Conservation (phyloP, 2,888 invertebrate genomes). For the Neoascia interrupta region DNA sequence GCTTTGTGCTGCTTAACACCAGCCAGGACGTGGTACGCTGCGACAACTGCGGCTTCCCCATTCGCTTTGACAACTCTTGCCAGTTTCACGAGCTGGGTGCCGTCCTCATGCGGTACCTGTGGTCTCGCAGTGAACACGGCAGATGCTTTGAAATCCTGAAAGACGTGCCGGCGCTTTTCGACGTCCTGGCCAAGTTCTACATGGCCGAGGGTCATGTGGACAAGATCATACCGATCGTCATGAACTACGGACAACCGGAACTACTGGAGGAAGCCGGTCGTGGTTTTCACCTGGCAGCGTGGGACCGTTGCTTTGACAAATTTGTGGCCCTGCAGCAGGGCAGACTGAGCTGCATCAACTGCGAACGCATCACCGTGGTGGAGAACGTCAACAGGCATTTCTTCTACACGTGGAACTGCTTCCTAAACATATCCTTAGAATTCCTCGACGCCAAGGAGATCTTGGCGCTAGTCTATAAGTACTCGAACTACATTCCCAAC, state of each 20-base stretch:
- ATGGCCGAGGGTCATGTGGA: slow-evolving; percentile 77
- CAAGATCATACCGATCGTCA: slow-evolving; percentile 77
- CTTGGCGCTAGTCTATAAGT: slow-evolving; percentile 77
- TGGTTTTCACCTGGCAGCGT: slow-evolving; percentile 73
- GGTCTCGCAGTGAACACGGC: slow-evolving; percentile 79
- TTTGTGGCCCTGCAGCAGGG: slow-evolving; percentile 78
- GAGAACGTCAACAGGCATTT: slow-evolving; percentile 77
- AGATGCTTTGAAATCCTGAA: slow-evolving; percentile 78
- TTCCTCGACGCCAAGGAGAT: slow-evolving; percentile 76
- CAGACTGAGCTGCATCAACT: slow-evolving; percentile 77
- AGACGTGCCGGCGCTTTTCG: slow-evolving; percentile 77
- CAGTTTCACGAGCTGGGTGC: slow-evolving; percentile 77
- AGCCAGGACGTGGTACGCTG: slow-evolving; percentile 75
- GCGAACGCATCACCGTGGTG: slow-evolving; percentile 75
- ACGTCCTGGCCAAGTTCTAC: slow-evolving; percentile 78
- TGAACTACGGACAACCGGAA: slow-evolving; percentile 77
- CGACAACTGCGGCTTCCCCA: slow-evolving; percentile 77
- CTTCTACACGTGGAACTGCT: slow-evolving; percentile 79
- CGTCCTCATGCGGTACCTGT: slow-evolving; percentile 77
- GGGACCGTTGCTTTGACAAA: slow-evolving; percentile 78
- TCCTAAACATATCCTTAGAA: slow-evolving; percentile 77
- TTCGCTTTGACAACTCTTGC: slow-evolving; percentile 77
- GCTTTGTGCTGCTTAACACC: slow-evolving; percentile 76
- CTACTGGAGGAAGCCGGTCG: slow-evolving; percentile 77
- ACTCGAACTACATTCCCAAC: slow-evolving; percentile 78